These are phyloP conservation scores for Eunapius fragilis DNA, from an alignment of 37 sponge, comb jelly and placozoan genomes.

Conservation along the genomic window DNA sequence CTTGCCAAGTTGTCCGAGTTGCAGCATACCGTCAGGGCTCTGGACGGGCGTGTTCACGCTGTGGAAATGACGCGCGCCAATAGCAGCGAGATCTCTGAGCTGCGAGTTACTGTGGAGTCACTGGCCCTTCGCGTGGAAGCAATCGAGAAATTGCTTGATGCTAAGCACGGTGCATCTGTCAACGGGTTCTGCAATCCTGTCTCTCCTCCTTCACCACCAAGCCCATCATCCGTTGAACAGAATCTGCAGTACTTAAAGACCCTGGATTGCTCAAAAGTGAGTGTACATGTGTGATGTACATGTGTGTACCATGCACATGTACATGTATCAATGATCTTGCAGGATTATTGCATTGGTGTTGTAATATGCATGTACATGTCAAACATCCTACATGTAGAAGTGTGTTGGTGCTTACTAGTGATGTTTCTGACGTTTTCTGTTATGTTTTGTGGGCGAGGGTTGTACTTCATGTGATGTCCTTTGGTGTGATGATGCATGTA, in stretches of 20 bases:
- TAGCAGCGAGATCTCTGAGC: neutral
- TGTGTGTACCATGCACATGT: neutral
- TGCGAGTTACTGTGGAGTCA: neutral
- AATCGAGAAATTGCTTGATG: neutral
- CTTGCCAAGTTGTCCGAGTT: neutral
- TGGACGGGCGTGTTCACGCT: neutral
- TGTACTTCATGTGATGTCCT: too few species aligned
- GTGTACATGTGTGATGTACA: neutral
- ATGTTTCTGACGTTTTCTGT: too few species aligned
- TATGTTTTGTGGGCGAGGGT: too few species aligned
- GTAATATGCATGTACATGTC: neutral
- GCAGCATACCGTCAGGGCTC: neutral
- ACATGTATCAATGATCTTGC: neutral
- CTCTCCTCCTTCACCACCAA: neutral
- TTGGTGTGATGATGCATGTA: too few species aligned
- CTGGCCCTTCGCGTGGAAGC: neutral
- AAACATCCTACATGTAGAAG: too few species aligned
- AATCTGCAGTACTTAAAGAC: neutral
- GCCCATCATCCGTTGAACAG: neutral
- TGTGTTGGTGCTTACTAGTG: too few species aligned
- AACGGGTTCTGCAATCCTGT: neutral
- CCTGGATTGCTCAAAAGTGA: neutral
- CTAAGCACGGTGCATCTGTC: neutral
- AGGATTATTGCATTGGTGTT: neutral
- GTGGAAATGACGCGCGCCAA: neutral